Evolutionary conservation across 2,113 vertebrate species (phyloP), one percentile per base, ranked within the genome.

Genomic region (Notothenia coriiceps): DNA sequence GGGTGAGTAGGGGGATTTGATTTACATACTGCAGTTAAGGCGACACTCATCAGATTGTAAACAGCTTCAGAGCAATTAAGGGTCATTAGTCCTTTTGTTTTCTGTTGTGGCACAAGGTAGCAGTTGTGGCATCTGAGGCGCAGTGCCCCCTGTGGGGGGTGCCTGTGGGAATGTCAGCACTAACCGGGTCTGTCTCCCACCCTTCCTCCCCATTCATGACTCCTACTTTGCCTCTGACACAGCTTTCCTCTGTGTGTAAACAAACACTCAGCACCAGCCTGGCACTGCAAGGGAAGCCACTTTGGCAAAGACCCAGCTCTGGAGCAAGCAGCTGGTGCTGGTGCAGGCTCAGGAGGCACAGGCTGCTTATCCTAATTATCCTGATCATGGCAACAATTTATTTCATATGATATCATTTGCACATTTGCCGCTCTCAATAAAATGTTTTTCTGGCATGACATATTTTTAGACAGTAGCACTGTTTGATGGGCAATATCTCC

Each of bases 1-100:
- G 84, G 74, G 43, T 7, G 57, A 74, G 71, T 86, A 71, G 88
- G 88, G 89, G 91, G 79, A 60, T 59, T 75, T 94, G 90, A 95
- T 96, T 96, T 96, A 93, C 94, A 95, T 95, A 94, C 86, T 81
- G 79, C 93, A 87, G 88, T 90, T 94, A 82, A 92, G 91, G 87
- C 89, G 86, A 94, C 89, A 94, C 93, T 94, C 94, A 92, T 94
- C 88, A 89, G 89, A 94, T 95, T 92, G 92, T 91, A 94, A 95
- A 94, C 85, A 91, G 93, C 92, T 89, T 80, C 90, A 85, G 78
- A 91, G 91, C 88, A 95, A 96, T 96, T 96, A 95, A 92, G 93
- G 92, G 90, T 94, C 92, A 92, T 94, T 95, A 94, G 90, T 88
- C 80, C 94, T 90, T 95, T 95, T 96, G 93, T 95, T 95, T 94